These are phyloP conservation scores for Tenualosa thibaudeaui DNA, from an alignment of 2,797 vertebrate genomes.

Conservation along the genomic window DNA sequence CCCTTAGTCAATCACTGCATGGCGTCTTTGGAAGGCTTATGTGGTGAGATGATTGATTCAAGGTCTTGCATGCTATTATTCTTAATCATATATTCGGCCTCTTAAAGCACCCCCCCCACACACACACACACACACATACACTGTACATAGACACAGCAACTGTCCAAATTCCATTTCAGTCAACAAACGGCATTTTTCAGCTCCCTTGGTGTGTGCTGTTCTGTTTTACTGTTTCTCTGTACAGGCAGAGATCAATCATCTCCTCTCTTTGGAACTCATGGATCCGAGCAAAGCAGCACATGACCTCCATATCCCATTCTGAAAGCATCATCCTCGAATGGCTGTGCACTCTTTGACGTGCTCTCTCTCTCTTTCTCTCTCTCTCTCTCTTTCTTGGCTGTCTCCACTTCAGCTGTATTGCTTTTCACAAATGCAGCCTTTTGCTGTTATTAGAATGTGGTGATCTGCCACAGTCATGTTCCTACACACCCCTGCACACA, in stretches of 20 bases:
- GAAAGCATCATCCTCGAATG: constrained; percentile 23
- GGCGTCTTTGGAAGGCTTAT: constrained; percentile 18
- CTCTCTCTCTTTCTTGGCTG: constrained; percentile 3
- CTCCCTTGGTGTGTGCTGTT: not conserved
- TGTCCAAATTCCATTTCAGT: constrained; percentile 22
- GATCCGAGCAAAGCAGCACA: not conserved
- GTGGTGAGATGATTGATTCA: constrained; percentile 26
- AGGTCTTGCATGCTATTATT: constrained; percentile 35
- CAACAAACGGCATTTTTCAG: constrained; percentile 14
- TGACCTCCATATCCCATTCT: constrained; percentile 30
- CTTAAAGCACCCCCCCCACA: constrained; percentile 8
- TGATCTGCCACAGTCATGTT: constrained; percentile 20
- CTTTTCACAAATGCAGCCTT: constrained; percentile 20
- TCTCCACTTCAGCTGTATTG: constrained; percentile 23
- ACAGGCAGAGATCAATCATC: constrained; percentile 21
- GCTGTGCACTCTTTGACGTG: not conserved
- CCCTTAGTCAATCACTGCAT: constrained; percentile 27
- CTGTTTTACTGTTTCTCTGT: not conserved
- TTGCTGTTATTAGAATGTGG: constrained; percentile 24
- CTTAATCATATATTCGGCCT: constrained; percentile 20
- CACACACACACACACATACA: not conserved
- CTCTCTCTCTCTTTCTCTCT: not conserved
- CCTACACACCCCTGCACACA: not conserved
- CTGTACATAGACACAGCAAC: constrained; percentile 9
- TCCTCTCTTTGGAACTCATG: constrained; percentile 21